Evolutionary conservation across 2,888 invertebrate genomes (phyloP).

Genomic region (Lasioglossum leucozonium): DNA sequence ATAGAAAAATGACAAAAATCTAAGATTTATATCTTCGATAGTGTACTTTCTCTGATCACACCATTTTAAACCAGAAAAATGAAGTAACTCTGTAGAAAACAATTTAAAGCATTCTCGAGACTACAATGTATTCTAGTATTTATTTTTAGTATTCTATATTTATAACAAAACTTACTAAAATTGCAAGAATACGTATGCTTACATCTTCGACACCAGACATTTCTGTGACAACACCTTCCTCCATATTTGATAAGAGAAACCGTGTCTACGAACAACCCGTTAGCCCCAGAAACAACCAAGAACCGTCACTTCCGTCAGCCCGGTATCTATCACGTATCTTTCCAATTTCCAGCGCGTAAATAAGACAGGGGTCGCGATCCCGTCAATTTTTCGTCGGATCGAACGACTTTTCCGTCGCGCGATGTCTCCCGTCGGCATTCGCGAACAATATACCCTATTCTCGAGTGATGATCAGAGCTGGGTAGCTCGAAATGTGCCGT

Average conservation of each 20-base stretch:
- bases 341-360: conserved; percentile 8
- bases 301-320: not conserved
- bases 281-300: not conserved
- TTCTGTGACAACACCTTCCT: not conserved
- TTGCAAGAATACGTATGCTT: not conserved
- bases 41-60: too few species aligned
- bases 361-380: not conserved
- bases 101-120: too few species aligned
- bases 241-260: not conserved
- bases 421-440: not conserved
- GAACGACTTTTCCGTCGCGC: not conserved
- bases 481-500: not conserved
- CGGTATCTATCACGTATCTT: not conserved
- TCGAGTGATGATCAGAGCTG: not conserved
- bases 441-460: conserved; percentile 2
- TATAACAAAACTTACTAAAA: not conserved
- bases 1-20: too few species aligned
- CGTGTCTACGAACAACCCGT: not conserved
- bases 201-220: not conserved
- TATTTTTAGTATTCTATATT: too few species aligned
- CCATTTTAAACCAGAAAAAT: too few species aligned
- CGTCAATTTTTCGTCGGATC: conserved; percentile 11
- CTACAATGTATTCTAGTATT: too few species aligned
- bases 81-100: too few species aligned
- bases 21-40: too few species aligned